Base-by-base conservation (phyloP, 2,888 invertebrate genomes). In the Steromphala cineraria region DNA sequence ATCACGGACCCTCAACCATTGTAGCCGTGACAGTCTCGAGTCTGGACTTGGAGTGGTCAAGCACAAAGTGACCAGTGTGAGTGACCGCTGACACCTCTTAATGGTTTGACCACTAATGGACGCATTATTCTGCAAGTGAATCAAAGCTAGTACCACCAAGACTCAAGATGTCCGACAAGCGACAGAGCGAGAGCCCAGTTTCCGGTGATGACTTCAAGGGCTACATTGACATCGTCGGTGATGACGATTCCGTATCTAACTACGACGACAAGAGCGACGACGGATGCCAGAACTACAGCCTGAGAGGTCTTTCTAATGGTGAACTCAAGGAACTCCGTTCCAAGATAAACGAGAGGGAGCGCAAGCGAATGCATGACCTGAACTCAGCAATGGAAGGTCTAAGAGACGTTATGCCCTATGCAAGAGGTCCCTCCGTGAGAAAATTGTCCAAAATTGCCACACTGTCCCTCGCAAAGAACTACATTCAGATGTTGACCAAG, bases 241-340 rank as follows among this genome's bases (percentile, higher is more conserved):
- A 77, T 21, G 74, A 76, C 46, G 76, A 83, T 52, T n/a, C 56
- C 15, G 53, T n/a, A 15, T 53, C 53, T 4, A 67, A 0, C 10
- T 24, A 15, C 5, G 53, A 15, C n/a, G 19, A 74, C n/a, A 53
- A 15, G 8, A 40, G 71, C 56, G 71, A 17, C 8, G 19, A 31
- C 8, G 56, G 19, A 7, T 24, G 15, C 15, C 2, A 17, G 10
- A 80, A 78, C 40, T 80, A 79, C 62, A 46, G 78, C 87, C 94
- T 96, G 81, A 97, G 96, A 96, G 83, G 83, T 15, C 80, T 82
- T 10, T 80, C 77, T 24, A 31, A 56, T 2, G 84, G 82, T 1
- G 87, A 87, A 56, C 81, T 86, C 7, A 81, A 80, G 3, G 87
- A 88, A 5, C 53, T 88, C 36, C 81, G 90, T 15, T 80, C 87